A percentile compares a stretch with the other conserved stretches of the same genome.
Conservation (phyloP, 2,797 vertebrate genomes). For the Nasua narica region DNA sequence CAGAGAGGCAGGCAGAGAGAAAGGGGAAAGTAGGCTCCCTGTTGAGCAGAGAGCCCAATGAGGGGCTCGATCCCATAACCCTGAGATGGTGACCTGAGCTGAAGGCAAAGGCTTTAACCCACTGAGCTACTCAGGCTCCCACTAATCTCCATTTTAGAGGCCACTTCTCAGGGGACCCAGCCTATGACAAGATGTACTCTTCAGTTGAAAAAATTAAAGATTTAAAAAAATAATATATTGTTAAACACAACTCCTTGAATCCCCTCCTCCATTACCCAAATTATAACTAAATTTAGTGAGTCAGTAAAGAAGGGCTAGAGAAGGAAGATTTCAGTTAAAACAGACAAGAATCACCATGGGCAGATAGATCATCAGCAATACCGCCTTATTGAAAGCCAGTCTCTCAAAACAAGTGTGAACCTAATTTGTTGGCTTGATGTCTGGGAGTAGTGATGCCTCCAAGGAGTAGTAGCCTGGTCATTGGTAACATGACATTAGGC, state of each 20-base stretch:
- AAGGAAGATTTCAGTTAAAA: background rate
- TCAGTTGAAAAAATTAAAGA: constrained; percentile 28
- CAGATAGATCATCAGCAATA: background rate
- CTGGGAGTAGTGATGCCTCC: background rate
- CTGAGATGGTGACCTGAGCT: too few species aligned
- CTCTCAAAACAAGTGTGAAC: background rate
- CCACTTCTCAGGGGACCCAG: background rate
- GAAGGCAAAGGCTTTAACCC: too few species aligned
- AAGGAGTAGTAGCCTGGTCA: background rate
- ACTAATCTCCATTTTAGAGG: background rate
- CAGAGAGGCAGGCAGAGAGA: too few species aligned
- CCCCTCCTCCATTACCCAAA: background rate
- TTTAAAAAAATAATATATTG: constrained; percentile 1
- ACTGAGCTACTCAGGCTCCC: too few species aligned
- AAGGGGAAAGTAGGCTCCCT: too few species aligned
- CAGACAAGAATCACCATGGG: background rate
- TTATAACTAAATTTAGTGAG: constrained; percentile 23
- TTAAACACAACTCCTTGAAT: background rate
- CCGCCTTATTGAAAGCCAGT: background rate
- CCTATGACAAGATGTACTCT: background rate
- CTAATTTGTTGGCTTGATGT: background rate
- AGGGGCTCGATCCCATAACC: too few species aligned
- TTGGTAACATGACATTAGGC: background rate
- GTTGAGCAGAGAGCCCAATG: too few species aligned
- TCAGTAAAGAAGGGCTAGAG: background rate